Percentiles rank a stretch among this genome's conserved stretches.
phyloP scores from a whole-genome alignment of 2,113 vertebrate species.

The Boleophthalmus pectinirostris region DNA sequence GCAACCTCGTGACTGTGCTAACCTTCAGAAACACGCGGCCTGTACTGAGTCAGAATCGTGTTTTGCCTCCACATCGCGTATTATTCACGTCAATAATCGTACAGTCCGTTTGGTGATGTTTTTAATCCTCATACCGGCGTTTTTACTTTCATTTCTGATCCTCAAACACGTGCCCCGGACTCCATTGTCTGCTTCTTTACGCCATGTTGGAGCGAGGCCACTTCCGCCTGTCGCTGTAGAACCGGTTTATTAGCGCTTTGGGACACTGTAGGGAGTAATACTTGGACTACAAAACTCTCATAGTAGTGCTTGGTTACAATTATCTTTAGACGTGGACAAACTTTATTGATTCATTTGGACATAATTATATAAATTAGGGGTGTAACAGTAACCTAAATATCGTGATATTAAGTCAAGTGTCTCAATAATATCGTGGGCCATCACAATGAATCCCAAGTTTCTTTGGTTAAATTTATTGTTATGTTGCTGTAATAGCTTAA shows the following conservation, averaged over 20 bases:
- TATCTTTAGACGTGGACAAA: too few relatives aligned
- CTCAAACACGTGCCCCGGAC: conserved; percentile 65
- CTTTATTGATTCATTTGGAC: too few relatives aligned
- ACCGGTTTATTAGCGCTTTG: neutral
- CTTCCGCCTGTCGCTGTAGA: conserved; percentile 50
- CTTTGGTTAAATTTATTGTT: too few relatives aligned
- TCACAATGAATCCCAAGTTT: too few relatives aligned
- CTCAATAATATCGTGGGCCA: too few relatives aligned
- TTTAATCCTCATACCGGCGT: neutral
- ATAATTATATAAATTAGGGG: too few relatives aligned
- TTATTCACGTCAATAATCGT: neutral
- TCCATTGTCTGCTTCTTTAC: conserved; percentile 68
- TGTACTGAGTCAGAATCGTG: neutral
- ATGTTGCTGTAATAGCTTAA: too few relatives aligned
- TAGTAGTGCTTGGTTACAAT: too few relatives aligned
- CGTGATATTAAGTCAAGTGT: too few relatives aligned
- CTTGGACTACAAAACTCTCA: too few relatives aligned
- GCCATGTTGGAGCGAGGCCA: conserved; percentile 72
- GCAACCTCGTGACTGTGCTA: conserved; percentile 3
- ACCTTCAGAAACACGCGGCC: neutral
- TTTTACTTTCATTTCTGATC: neutral
- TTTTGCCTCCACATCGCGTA: neutral
- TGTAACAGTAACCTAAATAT: too few relatives aligned
- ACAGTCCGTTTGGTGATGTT: neutral
- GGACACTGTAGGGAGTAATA: too few relatives aligned